Base-by-base conservation (phyloP, 2,797 vertebrate species). In the Mormyrops attenuatus region DNA sequence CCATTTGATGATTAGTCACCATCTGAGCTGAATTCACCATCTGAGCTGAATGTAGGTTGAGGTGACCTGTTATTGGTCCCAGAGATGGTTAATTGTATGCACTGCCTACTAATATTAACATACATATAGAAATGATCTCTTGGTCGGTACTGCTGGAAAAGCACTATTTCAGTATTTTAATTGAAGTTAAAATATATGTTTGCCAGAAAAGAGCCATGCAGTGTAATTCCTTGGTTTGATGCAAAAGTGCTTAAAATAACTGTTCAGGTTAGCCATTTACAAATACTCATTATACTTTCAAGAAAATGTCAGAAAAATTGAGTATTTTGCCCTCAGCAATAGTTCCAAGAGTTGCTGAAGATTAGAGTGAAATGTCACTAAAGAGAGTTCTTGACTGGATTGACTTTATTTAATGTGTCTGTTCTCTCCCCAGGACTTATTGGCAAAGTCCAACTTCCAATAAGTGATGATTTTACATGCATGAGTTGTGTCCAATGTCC, bases 201-300 rank as follows among this genome's bases (percentile, higher is more conserved):
- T 41, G 17, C 69, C 34, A 77, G 34, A 73, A 77, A 77, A 77
- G 41, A 80, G 5, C 15, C 73, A 80, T 44, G 17, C 13, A 80
- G 26, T 80, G 73, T 80, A 17, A 80, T 80, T 80, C 38, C 73
- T 38, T 80, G 17, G 73, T 17, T 41, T 80, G 44, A 50, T 85
- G 41, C 80, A 50, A 47, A 84, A 84, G 41, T 3, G 38, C 17
- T 49, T 15, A 84, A 84, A 85, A 85, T 85, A 47, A 85, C 44
- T 84, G 44, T 85, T 50, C n/a, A 22, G 47, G 44, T 49, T 50
- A 85, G 80, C 20, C 44, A 5, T 85, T 85, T 20, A 84, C 17
- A 49, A 84, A 41, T 49, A 44, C 73, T 80, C 73, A 80, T 80
- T 85, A 85, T 85, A 85, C 80, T 85, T 85, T 84, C 44, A 80